Base-by-base conservation (phyloP, 2,888 invertebrate genomes). In the Drosophila neutralis region DNA sequence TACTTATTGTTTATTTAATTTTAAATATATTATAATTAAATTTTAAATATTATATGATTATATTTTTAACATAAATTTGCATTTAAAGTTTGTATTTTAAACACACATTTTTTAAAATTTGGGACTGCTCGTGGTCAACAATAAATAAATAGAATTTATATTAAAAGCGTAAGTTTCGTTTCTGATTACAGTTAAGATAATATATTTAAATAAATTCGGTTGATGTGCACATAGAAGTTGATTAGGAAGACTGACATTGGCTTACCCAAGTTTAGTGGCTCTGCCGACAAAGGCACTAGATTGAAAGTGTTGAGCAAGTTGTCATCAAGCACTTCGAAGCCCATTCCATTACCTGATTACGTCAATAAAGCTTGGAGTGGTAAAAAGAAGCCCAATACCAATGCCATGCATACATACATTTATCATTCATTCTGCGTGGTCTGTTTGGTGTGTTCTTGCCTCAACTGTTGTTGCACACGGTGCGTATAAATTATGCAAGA, bases 401-500 rank as follows among this genome's bases (percentile, higher is more conserved):
- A 45, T 62, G 51, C 57, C 45, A 52, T 62, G 51, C 57, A 21
- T 45, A 42, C 21, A 27, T 31, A 52, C 56, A 70, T 69, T 45
- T 52, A 31, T 70, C 69, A 70, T 70, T 57, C 62, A 42, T 62
- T 70, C 57, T 52, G 24, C 36, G 67, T 53, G 67, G 53, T 56
- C 18, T 38, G 42, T 33, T 33, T n/a, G 24, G 21, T 54, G 33
- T 36, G 21, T 51, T 35, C 29, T 53, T 48, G 48, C 21, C 38
- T 35, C 40, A 42, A 80, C 49, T 63, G 61, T 53, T 56, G 75
- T 71, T 84, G 82, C 85, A 79, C 71, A 73, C 45, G 15, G 80
- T 73, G 74, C 65, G 71, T 79, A 83, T 85, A 81, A 88, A 85
- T 79, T 76, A 85, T 85, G 88, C 79, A 85, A 33, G 51, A 78